Base-by-base conservation (phyloP, 2,888 invertebrate genomes). In the Subacronicta megacephala region DNA sequence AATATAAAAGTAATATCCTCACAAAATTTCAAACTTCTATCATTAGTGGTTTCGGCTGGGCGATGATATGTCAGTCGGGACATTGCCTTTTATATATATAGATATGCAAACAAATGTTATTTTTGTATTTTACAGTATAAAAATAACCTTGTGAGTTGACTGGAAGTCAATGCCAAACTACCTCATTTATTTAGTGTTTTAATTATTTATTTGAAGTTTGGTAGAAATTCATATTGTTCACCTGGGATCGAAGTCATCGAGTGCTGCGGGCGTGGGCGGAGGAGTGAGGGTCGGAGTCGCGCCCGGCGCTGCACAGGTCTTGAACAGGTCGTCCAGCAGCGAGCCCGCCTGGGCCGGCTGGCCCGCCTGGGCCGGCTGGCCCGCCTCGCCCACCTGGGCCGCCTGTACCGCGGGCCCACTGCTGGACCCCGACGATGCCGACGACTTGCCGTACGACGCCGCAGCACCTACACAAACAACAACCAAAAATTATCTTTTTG, bases 171-270 rank as follows among this genome's bases (percentile, higher is more conserved):
- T n/a, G n/a, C n/a, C n/a, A n/a, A n/a, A n/a, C n/a, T n/a, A n/a
- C n/a, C n/a, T n/a, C n/a, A n/a, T n/a, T n/a, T n/a, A n/a, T n/a
- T n/a, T n/a, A n/a, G n/a, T n/a, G n/a, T n/a, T n/a, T n/a, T n/a
- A n/a, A n/a, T n/a, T n/a, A n/a, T n/a, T n/a, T n/a, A n/a, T n/a
- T n/a, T n/a, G n/a, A n/a, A n/a, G n/a, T n/a, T n/a, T n/a, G n/a
- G n/a, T n/a, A n/a, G n/a, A 18, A 3, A 18, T 3, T 3, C 18
- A 18, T 18, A 18, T 18, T 0, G 5, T 9, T 44, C 18, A 38
- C 88, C 95, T 89, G 0, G 96, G 96, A 82, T 96, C 95, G 50
- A 96, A 96, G 76, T 96, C 96, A 43, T 95, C 95, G 2, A 78
- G 50, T 2, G 33, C 33, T 10, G 20, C 38, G 36, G 5, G 18